Evolutionary conservation across 2,888 invertebrate genomes (phyloP).

Genomic region (Andrena minutula): DNA sequence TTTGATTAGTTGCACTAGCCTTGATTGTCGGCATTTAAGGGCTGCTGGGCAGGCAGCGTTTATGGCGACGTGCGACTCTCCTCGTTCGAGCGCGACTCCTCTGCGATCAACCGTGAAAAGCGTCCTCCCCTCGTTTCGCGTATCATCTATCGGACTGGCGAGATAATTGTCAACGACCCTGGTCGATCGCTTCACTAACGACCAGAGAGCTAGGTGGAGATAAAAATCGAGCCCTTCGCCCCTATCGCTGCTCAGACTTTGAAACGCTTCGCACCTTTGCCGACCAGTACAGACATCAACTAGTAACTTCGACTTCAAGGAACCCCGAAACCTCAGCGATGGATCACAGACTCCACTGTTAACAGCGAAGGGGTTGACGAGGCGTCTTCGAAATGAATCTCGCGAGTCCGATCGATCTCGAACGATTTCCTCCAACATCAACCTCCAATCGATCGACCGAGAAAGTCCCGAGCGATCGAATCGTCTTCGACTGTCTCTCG

Average conservation of each 20-base stretch:
- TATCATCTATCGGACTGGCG: conserved; percentile 21
- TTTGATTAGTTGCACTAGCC: conserved; percentile 85
- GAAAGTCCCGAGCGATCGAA: background rate
- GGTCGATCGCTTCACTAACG: background rate
- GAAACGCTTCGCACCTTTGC: too few relatives aligned
- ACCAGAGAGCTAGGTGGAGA: background rate
- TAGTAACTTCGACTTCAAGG: too few relatives aligned
- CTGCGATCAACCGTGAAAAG: conserved; percentile 31
- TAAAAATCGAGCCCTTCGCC: background rate
- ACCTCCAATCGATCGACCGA: conserved; percentile 30
- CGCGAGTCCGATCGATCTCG: conserved; percentile 29
- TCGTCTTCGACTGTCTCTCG: background rate
- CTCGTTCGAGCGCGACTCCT: conserved; percentile 57
- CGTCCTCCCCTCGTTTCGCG: background rate
- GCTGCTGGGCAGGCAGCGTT: conserved; percentile 80
- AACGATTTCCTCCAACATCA: conserved; percentile 26
- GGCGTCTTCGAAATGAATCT: background rate
- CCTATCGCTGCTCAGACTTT: too few relatives aligned
- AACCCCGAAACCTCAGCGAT: too few relatives aligned
- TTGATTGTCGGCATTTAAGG: conserved; percentile 85
- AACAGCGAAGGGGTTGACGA: background rate
- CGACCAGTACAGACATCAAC: too few relatives aligned
- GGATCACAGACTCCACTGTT: too few relatives aligned
- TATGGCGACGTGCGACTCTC: conserved; percentile 77
- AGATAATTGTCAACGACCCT: background rate